phyloP scores from a whole-genome alignment of 2,113 vertebrate genomes.

The Brachypodius melanocephalos region DNA sequence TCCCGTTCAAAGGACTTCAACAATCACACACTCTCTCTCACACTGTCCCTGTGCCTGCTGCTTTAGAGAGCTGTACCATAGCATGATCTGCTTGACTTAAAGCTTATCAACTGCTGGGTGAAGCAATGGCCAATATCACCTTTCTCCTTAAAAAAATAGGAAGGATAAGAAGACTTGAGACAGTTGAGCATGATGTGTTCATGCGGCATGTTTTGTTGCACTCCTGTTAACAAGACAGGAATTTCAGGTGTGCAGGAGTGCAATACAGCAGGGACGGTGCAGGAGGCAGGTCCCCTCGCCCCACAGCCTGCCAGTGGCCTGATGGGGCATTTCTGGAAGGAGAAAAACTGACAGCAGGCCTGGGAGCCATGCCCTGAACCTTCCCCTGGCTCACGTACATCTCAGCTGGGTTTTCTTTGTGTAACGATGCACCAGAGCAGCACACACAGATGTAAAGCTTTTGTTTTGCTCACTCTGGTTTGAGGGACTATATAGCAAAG shows the following conservation, averaged over 20 bases:
- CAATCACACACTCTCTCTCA: neutral
- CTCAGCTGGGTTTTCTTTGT: neutral
- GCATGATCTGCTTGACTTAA: neutral
- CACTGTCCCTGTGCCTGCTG: neutral
- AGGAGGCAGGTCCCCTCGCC: neutral
- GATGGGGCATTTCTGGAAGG: neutral
- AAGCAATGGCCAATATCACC: conserved; percentile 5
- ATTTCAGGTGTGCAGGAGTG: conserved; percentile 28
- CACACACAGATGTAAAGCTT: conserved; percentile 46
- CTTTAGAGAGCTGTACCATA: neutral
- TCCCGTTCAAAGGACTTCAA: neutral
- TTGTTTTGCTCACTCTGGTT: neutral
- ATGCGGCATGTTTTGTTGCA: conserved; percentile 31
- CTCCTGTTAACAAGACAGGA: conserved; percentile 15
- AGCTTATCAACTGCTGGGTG: conserved; percentile 10
- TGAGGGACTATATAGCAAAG: neutral
- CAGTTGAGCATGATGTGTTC: conserved; percentile 5
- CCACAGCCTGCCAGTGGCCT: neutral
- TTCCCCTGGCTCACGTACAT: neutral
- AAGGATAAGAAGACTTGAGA: conserved; percentile 27
- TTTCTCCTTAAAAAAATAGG: conserved; percentile 51
- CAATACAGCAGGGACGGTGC: neutral
- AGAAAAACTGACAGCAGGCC: neutral
- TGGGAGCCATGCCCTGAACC: neutral
- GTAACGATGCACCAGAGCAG: neutral